These are phyloP conservation scores for Cephalopholis sonnerati DNA, from an alignment of 2,113 vertebrate species.

Conservation along the genomic window DNA sequence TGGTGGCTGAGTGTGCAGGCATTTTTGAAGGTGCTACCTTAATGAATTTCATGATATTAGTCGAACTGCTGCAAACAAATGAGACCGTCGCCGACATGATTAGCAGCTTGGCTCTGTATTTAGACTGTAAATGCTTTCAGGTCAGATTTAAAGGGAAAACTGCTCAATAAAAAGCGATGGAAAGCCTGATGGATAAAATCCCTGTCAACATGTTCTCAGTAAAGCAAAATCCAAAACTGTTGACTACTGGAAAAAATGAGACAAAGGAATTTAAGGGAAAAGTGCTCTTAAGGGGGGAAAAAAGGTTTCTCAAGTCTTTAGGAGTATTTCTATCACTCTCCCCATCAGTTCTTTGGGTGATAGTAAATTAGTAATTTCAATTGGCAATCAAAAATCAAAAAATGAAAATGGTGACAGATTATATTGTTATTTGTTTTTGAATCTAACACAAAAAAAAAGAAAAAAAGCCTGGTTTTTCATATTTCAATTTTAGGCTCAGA, in stretches of 20 bases:
- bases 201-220: background rate
- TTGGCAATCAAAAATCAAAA: no score
- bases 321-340: background rate
- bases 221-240: background rate
- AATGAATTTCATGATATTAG: background rate
- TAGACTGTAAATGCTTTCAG: background rate
- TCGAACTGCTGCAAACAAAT: background rate
- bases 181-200: background rate
- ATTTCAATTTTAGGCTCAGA: no score
- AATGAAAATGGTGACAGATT: no score
- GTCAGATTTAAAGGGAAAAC: background rate
- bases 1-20: background rate
- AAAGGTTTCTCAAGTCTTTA: background rate
- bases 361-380: no score
- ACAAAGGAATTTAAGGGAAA: background rate
- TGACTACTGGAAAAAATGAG: background rate
- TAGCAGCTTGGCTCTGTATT: background rate
- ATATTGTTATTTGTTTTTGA: no score
- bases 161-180: background rate
- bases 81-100: background rate
- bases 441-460: no score
- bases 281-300: background rate
- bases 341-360: no score
- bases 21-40: slow-evolving; percentile 2
- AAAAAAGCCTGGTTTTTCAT: no score